Evolutionary conservation across 2,113 vertebrate genomes (phyloP), one percentile per base, ranked within the genome.

Genomic region (Corythornis vintsioides): DNA sequence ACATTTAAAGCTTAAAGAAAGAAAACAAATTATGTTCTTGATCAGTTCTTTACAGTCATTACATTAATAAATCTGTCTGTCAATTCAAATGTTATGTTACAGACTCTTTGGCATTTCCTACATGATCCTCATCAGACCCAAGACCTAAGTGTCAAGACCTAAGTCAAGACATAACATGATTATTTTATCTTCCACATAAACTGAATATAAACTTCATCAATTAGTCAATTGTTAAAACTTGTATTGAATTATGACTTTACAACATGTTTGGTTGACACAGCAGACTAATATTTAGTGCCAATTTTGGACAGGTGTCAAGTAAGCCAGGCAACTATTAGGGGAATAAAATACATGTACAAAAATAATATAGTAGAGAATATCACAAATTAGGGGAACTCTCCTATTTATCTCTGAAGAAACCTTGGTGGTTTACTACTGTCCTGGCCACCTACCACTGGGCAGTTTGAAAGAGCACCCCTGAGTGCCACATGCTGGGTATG

Each of bases 401-500:
- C 16, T 25, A 74, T 89, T 84, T 56, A 42, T 47, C 74, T 72
- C 48, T 64, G 43, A 76, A 61, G 67, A 45, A 86, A 17, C 17
- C 8, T 18, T n/a, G 11, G 10, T 8, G 29, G 26, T 59, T 70
- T 21, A 3, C 65, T 56, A 0, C 38, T 66, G 10, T 57, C 38
- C 55, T 26, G 45, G 19, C 19, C 45, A 22, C 22, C 47, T 12
- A 35, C 12, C 11, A 15, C 24, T n/a, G 11, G 45, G 24, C 50
- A 20, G 24, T 24, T 17, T 24, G 0, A 13, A 31, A n/a, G 38
- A 45, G 15, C 42, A 5, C 1, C 16, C 22, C 47, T 29, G 7
- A 5, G 7, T 60, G 33, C 31, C 72, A 56, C 31, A 38, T 2
- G 0, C 26, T 45, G 64, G 12, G 0, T 20, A 0, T 11, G 33